Evolutionary conservation across 2,888 invertebrate genomes (phyloP), one percentile per base, ranked within the genome.

Genomic region (Itoplectis maculator): DNA sequence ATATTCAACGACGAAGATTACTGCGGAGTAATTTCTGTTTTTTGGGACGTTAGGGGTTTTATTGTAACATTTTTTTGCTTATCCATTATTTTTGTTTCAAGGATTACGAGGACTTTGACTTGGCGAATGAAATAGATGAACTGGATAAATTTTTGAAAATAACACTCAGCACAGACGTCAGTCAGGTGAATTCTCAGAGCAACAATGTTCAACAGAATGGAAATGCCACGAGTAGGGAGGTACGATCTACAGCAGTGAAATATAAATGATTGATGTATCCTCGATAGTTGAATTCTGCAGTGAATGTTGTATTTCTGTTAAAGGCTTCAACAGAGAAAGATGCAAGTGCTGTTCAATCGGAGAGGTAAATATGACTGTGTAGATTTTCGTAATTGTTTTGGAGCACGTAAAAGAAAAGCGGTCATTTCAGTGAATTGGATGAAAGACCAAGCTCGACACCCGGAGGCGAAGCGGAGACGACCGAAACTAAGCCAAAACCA

Each of bases 81-180:
- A 49, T 65, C 13, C 5, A n/a, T 13, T 29, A 42, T 13, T 54
- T 51, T 45, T 59, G 81, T 86, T 93, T 93, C 81, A 93, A 98
- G 97, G 98, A 98, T 93, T 99, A 98, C 93, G 98, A 98, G 92
- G 96, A 96, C 90, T 98, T 99, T 93, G 97, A 98, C 93, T 93
- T 97, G 93, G 96, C 98, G 20, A 97, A 98, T 93, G 99, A 99
- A 94, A 95, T 96, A 87, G 98, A 98, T 91, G 96, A 96, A 87
- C 94, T 98, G 93, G 97, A 98, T 92, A 96, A 96, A 91, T 98
- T 98, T 92, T 93, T 98, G 81, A 97, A 97, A 93, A 91, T 97
- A 87, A 95, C 95, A 87, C 94, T 94, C 0, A 93, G 94, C 80
- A 93, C 93, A 85, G 94, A 94, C 87, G 81, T 87, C 49, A 90